These are phyloP conservation scores for Incurvaria masculella DNA, from an alignment of 2,888 invertebrate genomes.

Conservation along the genomic window DNA sequence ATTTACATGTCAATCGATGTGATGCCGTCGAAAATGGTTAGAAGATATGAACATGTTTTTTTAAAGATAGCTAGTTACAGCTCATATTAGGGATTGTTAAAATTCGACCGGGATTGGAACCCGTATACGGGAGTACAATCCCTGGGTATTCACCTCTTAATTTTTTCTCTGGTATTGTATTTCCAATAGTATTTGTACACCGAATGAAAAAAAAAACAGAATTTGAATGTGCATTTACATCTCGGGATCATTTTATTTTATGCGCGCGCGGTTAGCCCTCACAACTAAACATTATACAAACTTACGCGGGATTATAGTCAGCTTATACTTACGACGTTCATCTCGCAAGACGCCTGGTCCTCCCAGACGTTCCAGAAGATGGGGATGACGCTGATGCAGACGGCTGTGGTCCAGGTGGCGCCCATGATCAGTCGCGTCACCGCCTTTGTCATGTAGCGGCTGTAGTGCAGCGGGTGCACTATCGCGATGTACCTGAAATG, in stretches of 20 bases:
- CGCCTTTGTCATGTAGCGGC: constrained; percentile 69
- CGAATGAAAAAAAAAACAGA: constrained; percentile 5
- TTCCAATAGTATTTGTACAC: constrained; percentile 4
- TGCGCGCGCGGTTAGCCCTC: background rate
- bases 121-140: no score
- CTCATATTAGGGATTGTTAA: no score
- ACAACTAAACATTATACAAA: constrained; percentile 8
- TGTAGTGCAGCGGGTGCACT: constrained; percentile 75
- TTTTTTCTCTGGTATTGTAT: no score
- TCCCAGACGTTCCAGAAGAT: constrained; percentile 78
- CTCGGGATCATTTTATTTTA: background rate
- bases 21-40: no score
- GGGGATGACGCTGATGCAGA: constrained; percentile 65
- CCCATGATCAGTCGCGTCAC: constrained; percentile 61
- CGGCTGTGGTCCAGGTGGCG: constrained; percentile 65
- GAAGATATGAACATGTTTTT: no score
- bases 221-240: constrained; percentile 4
- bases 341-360: constrained; percentile 60
- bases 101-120: no score
- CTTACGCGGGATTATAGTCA: constrained; percentile 6
- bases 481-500: constrained; percentile 68
- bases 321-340: constrained; percentile 54
- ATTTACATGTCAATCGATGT: no score
- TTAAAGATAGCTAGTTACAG: no score
- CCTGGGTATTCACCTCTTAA: no score